These are phyloP conservation scores for Burhinus oedicnemus DNA, from an alignment of 2,113 vertebrate species.

Conservation along the genomic window DNA sequence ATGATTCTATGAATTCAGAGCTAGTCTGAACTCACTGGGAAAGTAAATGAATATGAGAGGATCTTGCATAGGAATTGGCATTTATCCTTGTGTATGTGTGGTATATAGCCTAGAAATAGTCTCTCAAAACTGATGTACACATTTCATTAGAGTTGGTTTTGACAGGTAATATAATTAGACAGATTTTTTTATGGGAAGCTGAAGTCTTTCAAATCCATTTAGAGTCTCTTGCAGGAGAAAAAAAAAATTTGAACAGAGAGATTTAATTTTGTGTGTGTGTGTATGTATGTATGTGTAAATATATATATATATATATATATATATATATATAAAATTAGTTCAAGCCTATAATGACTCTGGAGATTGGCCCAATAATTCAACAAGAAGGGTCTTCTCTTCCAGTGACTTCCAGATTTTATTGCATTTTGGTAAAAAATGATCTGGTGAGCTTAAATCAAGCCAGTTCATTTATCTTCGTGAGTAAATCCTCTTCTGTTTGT, in stretches of 20 bases:
- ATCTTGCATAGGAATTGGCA: not conserved
- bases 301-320: not conserved
- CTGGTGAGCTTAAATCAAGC: not conserved
- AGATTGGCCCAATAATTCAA: not conserved
- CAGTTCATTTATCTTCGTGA: not conserved
- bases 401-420: not conserved
- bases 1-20: too few species aligned
- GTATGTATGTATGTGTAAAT: not conserved
- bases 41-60: not conserved
- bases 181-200: not conserved
- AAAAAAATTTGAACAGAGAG: not conserved
- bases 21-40: not conserved
- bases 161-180: not conserved
- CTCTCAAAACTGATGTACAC: not conserved
- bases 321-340: not conserved
- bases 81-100: not conserved
- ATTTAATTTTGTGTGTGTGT: not conserved
- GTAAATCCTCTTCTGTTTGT: not conserved
- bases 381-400: not conserved
- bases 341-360: not conserved
- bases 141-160: not conserved
- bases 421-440: not conserved
- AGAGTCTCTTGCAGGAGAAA: not conserved
- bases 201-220: not conserved
- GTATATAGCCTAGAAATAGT: not conserved